Conservation (phyloP, 2,113 vertebrate species). For the Lycaon pictus region DNA sequence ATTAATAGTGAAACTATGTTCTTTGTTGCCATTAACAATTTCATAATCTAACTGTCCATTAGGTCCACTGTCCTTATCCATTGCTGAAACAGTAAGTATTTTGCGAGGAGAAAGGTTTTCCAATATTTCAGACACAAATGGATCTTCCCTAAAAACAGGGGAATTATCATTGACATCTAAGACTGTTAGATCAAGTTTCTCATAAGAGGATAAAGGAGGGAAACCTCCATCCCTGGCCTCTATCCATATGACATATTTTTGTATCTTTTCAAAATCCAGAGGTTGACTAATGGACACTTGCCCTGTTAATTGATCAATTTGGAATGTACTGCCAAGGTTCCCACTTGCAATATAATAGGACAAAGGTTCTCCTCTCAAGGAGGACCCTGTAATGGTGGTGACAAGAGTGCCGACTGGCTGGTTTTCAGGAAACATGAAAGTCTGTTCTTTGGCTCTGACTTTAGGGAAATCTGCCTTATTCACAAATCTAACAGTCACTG, state of each 20-base stretch:
- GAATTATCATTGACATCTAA: conserved; percentile 96
- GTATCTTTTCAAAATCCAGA: conserved; percentile 95
- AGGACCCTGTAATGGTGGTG: conserved; percentile 92
- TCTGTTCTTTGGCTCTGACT: conserved; percentile 91
- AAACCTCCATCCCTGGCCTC: conserved; percentile 97
- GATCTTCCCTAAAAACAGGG: conserved; percentile 93
- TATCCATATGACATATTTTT: conserved; percentile 96
- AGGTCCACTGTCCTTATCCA: conserved; percentile 94
- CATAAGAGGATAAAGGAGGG: conserved; percentile 97
- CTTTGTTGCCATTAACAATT: conserved; percentile 93
- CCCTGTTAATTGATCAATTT: conserved; percentile 95
- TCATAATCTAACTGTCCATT: conserved; percentile 95
- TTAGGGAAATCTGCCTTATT: conserved; percentile 94
- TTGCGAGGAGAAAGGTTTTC: conserved; percentile 95
- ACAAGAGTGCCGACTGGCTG: conserved; percentile 92
- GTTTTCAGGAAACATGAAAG: conserved; percentile 95
- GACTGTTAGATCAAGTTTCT: conserved; percentile 93
- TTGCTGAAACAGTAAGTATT: conserved; percentile 92
- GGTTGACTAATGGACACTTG: conserved; percentile 91
- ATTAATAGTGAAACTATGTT: conserved; percentile 94
- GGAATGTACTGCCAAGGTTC: conserved; percentile 94
- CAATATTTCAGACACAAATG: conserved; percentile 92
- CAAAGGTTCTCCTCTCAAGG: conserved; percentile 92
- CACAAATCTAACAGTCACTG: conserved; percentile 96
- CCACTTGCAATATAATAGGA: conserved; percentile 97